Base-by-base conservation (phyloP, 2,113 vertebrate genomes). In the Piaya cayana region DNA sequence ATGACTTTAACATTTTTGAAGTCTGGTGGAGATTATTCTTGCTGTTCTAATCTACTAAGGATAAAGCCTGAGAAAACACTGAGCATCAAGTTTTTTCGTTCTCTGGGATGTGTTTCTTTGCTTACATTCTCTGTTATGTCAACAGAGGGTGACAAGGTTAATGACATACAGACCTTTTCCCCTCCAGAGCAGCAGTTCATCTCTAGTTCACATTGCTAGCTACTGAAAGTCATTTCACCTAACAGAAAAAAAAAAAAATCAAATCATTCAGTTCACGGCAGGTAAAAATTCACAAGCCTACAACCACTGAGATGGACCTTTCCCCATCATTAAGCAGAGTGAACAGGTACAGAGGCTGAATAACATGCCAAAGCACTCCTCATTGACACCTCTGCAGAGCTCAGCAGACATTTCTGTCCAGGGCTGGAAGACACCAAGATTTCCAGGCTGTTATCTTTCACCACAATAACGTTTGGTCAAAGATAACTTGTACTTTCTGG, bases 41-140 rank as follows among this genome's bases (percentile, higher is more conserved):
- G 36, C 32, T 78, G 9, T 78, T 90, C 76, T 94, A 71, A 90
- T 93, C 88, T 88, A 50, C 76, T 64, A 65, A 88, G 59, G 39
- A 64, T 81, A 86, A 95, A 90, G 68, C 56, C 82, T 88, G 86
- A 82, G 60, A 94, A 88, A 94, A 93, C 60, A 77, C n/a, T 45
- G 56, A 78, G 27, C 34, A 45, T 58, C 1, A 4, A 68, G 32
- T 56, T 86, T 87, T 95, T 58, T 50, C 4, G 1, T 88, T 94
- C 45, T 88, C 70, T 59, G 42, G 63, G 56, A 75, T 77, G 69
- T 0, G 0, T 85, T 93, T 58, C 80, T 88, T 94, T 92, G 71
- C 64, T 80, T 92, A 82, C 39, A 22, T 82, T 84, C 34, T 80
- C 76, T 68, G 29, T 88, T 94, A 90, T 86, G 68, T 93, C 92